Evolutionary conservation across 2,113 vertebrate species (phyloP).

Genomic region (Athene cunicularia): DNA sequence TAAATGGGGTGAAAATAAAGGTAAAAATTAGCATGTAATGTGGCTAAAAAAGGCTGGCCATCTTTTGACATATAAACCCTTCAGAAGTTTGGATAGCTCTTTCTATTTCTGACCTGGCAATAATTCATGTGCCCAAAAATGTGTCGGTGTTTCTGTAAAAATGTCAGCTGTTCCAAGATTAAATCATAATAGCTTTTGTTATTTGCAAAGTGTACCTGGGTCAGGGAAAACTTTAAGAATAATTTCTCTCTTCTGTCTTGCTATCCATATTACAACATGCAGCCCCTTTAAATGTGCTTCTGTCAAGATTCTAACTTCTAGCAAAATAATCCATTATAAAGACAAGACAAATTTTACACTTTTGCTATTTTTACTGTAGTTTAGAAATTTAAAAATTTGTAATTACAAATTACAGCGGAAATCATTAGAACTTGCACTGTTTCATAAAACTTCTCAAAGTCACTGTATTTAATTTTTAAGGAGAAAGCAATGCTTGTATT

Average conservation of each 20-base stretch:
- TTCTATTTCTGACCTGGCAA: not conserved
- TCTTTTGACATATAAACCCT: not conserved
- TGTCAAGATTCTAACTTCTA: not conserved
- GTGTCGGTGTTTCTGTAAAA: not conserved
- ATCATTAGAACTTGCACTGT: not conserved
- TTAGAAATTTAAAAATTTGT: not conserved
- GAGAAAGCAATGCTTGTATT: not conserved
- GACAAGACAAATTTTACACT: not conserved
- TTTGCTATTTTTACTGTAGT: not conserved
- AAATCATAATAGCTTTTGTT: not conserved
- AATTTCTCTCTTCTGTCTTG: not conserved
- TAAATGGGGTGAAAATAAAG: not conserved
- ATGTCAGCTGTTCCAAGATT: not conserved
- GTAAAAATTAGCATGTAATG: not conserved
- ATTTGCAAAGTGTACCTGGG: not conserved
- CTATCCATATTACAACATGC: not conserved
- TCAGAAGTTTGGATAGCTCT: not conserved
- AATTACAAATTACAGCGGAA: not conserved
- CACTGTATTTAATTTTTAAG: not conserved
- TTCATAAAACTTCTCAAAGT: not conserved
- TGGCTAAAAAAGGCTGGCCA: not conserved
- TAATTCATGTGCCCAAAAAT: not conserved
- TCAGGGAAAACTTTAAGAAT: not conserved
- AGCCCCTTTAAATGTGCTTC: not conserved
- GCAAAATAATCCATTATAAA: not conserved